Conservation (phyloP, 2,113 vertebrate species). For the Crypturellus undulatus region DNA sequence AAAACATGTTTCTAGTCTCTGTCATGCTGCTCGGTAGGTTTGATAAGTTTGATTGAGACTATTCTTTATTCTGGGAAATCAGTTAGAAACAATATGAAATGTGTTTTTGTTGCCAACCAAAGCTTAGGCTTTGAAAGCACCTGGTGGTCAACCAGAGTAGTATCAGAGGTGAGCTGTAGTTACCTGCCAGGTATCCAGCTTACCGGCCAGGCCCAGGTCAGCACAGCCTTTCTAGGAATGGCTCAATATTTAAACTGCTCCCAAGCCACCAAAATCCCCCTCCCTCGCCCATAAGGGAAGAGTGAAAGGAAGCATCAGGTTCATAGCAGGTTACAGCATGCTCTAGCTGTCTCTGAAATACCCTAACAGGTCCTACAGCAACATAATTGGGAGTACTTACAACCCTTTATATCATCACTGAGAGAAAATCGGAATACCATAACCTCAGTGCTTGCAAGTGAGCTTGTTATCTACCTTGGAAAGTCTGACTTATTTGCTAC, state of each 20-base stretch:
- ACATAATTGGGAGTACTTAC: neutral
- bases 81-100: neutral
- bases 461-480: neutral
- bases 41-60: neutral
- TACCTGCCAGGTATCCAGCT: neutral
- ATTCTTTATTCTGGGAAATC: neutral
- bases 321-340: neutral
- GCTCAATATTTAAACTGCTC: neutral
- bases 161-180: neutral
- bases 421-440: neutral
- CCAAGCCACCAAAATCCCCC: neutral
- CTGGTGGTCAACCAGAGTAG: neutral
- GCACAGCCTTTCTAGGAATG: neutral
- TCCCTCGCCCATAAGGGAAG: neutral
- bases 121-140: fast-evolving
- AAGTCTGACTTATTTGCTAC: neutral
- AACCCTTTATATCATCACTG: neutral
- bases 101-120: neutral
- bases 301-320: neutral
- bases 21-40: neutral
- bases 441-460: neutral
- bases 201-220: neutral
- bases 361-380: fast-evolving
- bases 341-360: neutral
- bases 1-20: neutral